Evolutionary conservation across 1,140 invertebrate genomes (phyloP).

Genomic region (Geopemphigus sp.): DNA sequence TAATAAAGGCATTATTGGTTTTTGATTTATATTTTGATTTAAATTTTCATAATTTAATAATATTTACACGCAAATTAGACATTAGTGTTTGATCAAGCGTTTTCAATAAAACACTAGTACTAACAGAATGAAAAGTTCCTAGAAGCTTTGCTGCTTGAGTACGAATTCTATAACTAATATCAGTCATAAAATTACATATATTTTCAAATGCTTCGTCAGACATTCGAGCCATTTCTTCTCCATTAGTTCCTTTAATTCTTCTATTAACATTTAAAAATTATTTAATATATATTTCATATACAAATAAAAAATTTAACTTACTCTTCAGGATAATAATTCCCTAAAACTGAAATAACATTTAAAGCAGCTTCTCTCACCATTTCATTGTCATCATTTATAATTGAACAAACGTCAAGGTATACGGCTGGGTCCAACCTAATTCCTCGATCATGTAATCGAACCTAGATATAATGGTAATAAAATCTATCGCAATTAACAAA

Average conservation of each 20-base stretch:
- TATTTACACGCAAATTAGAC: slow-evolving; percentile 78
- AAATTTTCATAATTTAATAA: background rate
- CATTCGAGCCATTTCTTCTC: slow-evolving; percentile 75
- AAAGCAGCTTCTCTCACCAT: slow-evolving; percentile 83
- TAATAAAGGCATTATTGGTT: slow-evolving; percentile 11
- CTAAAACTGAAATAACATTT: slow-evolving; percentile 80
- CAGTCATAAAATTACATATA: slow-evolving; percentile 90
- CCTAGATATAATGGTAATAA: slow-evolving; percentile 53
- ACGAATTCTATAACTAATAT: slow-evolving; percentile 83
- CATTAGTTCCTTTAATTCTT: slow-evolving; percentile 57
- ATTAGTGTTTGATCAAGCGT: slow-evolving; percentile 99
- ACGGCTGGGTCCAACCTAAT: slow-evolving; percentile 72
- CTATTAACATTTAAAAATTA: slow-evolving; percentile 53
- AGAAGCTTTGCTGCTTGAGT: slow-evolving; percentile 76
- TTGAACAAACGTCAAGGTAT: slow-evolving; percentile 78
- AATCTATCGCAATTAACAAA: no score
- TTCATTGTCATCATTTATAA: slow-evolving; percentile 91
- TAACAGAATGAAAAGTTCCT: slow-evolving; percentile 80
- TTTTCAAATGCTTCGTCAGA: slow-evolving; percentile 96
- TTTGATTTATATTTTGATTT: slow-evolving; percentile 3
- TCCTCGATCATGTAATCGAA: slow-evolving; percentile 72
- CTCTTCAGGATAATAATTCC: slow-evolving; percentile 84
- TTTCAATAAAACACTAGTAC: slow-evolving; percentile 82
- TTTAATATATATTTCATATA: background rate
- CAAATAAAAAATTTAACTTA: slow-evolving; percentile 56